Conservation (phyloP, 2,888 invertebrate species). For the Sthenelais limicola region DNA sequence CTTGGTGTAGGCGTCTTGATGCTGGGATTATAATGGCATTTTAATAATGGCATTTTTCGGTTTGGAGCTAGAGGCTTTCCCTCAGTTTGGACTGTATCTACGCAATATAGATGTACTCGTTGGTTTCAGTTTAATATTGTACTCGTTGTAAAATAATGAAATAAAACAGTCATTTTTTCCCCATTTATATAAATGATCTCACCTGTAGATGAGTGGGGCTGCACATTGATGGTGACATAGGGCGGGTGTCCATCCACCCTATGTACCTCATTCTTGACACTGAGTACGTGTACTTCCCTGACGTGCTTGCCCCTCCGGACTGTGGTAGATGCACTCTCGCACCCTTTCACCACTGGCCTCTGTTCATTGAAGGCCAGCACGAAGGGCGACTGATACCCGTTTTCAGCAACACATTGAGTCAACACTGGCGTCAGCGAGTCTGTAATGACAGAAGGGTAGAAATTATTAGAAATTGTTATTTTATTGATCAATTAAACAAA, state of each 20-base stretch:
- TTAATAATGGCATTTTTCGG: too few relatives aligned
- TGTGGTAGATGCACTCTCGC: slow-evolving; percentile 2
- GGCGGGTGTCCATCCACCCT: slow-evolving; percentile 1
- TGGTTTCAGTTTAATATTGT: too few relatives aligned
- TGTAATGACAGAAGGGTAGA: neutral
- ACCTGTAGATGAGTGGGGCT: neutral
- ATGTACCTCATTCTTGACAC: neutral
- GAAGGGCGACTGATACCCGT: slow-evolving; percentile 6
- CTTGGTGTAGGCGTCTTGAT: too few relatives aligned
- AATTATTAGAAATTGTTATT: neutral
- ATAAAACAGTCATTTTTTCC: too few relatives aligned
- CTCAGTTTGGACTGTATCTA: too few relatives aligned
- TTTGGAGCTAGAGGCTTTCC: too few relatives aligned
- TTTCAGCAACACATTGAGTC: slow-evolving; percentile 18
- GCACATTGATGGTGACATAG: neutral
- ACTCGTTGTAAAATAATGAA: too few relatives aligned
- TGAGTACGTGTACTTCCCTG: slow-evolving; percentile 26
- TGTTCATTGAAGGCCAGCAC: slow-evolving; percentile 17
- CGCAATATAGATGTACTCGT: too few relatives aligned
- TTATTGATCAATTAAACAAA: too few relatives aligned
- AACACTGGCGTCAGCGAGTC: slow-evolving; percentile 14
- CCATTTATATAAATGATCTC: neutral
- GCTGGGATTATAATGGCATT: too few relatives aligned
- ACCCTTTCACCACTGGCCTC: neutral
- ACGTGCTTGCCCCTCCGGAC: neutral